These are phyloP conservation scores for Euzophera pinguis DNA, from an alignment of 2,888 invertebrate species.

Conservation along the genomic window DNA sequence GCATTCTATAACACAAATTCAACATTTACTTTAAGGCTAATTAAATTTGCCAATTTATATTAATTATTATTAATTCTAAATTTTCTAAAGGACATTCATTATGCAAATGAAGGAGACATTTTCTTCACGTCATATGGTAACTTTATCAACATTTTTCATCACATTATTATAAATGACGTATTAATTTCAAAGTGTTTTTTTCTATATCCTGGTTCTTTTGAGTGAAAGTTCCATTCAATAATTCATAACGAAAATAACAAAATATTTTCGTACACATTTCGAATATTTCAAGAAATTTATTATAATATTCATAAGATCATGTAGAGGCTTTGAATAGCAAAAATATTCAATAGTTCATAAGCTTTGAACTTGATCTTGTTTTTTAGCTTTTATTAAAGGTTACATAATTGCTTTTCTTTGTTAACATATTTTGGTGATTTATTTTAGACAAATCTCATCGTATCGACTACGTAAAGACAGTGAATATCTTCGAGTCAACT, in stretches of 20 bases:
- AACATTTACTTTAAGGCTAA: too few species aligned
- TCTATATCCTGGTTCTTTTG: constrained; percentile 4
- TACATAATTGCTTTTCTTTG: background rate
- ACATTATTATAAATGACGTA: too few species aligned
- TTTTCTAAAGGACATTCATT: background rate
- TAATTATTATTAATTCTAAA: too few species aligned
- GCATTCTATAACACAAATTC: too few species aligned
- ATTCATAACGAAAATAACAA: background rate
- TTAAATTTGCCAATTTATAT: too few species aligned
- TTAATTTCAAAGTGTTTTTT: background rate
- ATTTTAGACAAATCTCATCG: too few species aligned
- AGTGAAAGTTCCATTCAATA: constrained; percentile 2
- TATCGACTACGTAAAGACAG: too few species aligned
- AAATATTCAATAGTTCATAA: background rate
- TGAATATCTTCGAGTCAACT: too few species aligned
- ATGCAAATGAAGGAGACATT: background rate
- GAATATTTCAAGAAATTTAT: background rate
- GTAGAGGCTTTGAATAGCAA: background rate
- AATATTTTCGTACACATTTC: background rate
- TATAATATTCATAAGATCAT: background rate
- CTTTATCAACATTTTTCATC: too few species aligned
- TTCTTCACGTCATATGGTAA: too few species aligned
- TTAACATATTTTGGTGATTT: background rate
- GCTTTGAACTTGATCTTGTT: constrained; percentile 7
- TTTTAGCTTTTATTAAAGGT: background rate